These are phyloP conservation scores for Cossypha caffra DNA, from an alignment of 2,797 vertebrate genomes.

Conservation along the genomic window DNA sequence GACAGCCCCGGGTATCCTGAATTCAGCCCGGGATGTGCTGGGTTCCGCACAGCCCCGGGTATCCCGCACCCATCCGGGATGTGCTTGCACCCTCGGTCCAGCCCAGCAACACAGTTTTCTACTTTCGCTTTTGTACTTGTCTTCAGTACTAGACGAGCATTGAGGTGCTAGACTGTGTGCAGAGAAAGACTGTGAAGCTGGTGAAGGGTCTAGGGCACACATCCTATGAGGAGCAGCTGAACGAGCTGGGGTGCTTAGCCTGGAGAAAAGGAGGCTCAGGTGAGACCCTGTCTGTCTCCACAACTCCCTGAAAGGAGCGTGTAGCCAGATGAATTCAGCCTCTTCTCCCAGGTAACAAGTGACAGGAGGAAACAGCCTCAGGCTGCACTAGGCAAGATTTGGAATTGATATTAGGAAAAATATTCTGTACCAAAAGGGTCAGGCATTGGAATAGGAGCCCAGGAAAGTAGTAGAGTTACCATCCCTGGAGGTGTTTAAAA, in stretches of 20 bases:
- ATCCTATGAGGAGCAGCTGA: background rate
- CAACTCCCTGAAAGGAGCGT: background rate
- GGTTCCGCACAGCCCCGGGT: background rate
- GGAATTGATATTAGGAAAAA: background rate
- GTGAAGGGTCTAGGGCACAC: background rate
- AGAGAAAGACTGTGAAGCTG: background rate
- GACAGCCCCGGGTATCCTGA: background rate
- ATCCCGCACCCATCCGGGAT: background rate
- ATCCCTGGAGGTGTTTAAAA: background rate
- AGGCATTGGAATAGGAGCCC: background rate
- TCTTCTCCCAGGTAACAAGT: background rate
- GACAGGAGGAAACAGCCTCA: background rate
- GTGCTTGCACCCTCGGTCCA: fast-evolving
- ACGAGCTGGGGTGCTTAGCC: background rate
- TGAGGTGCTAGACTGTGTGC: background rate
- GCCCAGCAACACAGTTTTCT: background rate
- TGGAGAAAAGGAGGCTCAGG: background rate
- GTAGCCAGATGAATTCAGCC: background rate
- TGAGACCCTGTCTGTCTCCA: fast-evolving
- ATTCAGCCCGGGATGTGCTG: background rate
- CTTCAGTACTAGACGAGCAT: background rate
- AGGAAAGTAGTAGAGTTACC: background rate
- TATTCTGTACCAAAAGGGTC: fast-evolving
- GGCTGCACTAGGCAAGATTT: background rate
- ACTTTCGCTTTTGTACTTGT: fast-evolving